Base-by-base conservation (phyloP, 2,888 invertebrate species). In the Biston stratarius region DNA sequence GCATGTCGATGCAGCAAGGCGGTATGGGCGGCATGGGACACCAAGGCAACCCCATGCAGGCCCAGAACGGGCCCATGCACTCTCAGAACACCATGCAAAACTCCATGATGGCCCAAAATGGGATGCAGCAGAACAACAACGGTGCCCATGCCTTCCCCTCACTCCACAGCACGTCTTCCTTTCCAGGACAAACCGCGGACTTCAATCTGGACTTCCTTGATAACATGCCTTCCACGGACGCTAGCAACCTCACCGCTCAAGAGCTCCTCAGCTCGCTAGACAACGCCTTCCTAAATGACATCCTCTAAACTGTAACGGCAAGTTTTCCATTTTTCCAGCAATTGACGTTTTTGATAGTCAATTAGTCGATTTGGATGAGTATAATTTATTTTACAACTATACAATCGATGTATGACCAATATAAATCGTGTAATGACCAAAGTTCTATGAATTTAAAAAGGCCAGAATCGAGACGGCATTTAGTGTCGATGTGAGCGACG, bases 201-300 rank as follows among this genome's bases (percentile, higher is more conserved):
- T 97, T 98, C 89, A 96, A 96, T 88, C 95, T 98, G 79, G 97
- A 98, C 94, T 97, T 97, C 92, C 95, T 97, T 71, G 98, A 98
- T 87, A 97, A 96, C 91, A 95, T 98, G 87, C 96, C 96, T 64
- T 94, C 96, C 76, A 95, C 95, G 59, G 97, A 98, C 88, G 95
- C 96, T 68, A 95, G 95, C 82, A 96, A 95, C 82, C 96, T 97
- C 88, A 96, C 96, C 78, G 97, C 97, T 67, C 97, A 97, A 86
- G 97, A 97, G 84, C 92, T 97, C 72, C 95, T 97, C 78, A 97
- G 96, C 90, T 97, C 97, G 62, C 95, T 98, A 80, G 98, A 98
- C 83, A 96, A 96, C 81, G 96, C 96, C 78, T 96, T 95, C 89
- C 92, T 97, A 65, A 95, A 95, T 82, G 96, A 96, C 76, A 95